These are phyloP conservation scores for Monopis laevigella DNA, from an alignment of 2,888 invertebrate species.

Conservation along the genomic window DNA sequence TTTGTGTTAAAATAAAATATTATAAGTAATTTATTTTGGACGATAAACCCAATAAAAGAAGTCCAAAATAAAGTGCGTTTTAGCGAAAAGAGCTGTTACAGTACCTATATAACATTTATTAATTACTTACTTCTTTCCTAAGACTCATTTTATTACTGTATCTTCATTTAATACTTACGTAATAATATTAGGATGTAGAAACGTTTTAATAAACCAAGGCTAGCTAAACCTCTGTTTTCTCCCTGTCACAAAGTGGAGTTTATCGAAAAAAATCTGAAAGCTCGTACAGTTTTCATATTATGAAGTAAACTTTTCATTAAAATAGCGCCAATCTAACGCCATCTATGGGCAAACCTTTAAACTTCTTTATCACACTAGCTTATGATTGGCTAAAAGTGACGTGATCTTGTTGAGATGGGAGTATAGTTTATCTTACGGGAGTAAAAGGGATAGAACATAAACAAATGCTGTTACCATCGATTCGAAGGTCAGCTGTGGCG, in stretches of 20 bases:
- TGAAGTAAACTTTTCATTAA: slow-evolving; percentile 4
- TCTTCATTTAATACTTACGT: too few relatives aligned
- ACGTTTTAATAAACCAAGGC: too few relatives aligned
- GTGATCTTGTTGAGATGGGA: slow-evolving; percentile 28
- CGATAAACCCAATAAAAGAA: too few relatives aligned
- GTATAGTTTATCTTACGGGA: slow-evolving; percentile 19
- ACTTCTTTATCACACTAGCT: slow-evolving; percentile 26
- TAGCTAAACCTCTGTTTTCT: too few relatives aligned
- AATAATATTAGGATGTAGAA: too few relatives aligned
- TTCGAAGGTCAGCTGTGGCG: slow-evolving; percentile 50
- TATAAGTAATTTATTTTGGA: too few relatives aligned
- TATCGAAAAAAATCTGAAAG: neutral
- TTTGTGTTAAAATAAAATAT: too few relatives aligned
- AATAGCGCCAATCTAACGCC: slow-evolving; percentile 35
- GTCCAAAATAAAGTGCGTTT: too few relatives aligned
- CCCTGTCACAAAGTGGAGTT: neutral
- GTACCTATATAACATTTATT: too few relatives aligned
- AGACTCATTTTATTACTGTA: too few relatives aligned
- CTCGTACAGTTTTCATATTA: neutral
- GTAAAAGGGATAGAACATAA: slow-evolving; percentile 44
- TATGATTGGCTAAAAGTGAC: slow-evolving; percentile 33
- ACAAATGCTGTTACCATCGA: slow-evolving; percentile 54
- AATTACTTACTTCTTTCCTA: too few relatives aligned
- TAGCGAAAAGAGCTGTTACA: too few relatives aligned
- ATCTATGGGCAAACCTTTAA: slow-evolving; percentile 44